A percentile compares a stretch with the other conserved stretches of the same genome.
Evolutionary conservation across 2,113 vertebrate genomes (phyloP).

Genomic region (Halcyon malimbica): DNA sequence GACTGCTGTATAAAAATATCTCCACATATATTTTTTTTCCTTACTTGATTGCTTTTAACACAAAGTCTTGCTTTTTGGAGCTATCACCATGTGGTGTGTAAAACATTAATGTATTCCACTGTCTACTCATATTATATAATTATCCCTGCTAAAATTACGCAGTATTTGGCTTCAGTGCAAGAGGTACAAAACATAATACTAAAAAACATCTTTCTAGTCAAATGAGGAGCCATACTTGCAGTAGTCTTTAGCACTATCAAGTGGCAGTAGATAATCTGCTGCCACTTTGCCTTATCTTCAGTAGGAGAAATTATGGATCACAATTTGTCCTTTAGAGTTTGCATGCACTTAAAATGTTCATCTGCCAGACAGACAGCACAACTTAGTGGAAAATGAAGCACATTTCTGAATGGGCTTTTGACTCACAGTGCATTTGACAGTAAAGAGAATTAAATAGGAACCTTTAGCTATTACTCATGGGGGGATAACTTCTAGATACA

Average conservation of each 20-base stretch:
- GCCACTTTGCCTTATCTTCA: neutral
- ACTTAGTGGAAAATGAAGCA: neutral
- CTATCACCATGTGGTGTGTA: neutral
- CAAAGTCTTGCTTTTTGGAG: neutral
- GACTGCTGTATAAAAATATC: neutral
- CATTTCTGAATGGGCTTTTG: neutral
- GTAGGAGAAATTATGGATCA: neutral
- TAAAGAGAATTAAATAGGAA: neutral
- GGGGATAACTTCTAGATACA: neutral
- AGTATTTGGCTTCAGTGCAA: neutral
- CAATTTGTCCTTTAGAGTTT: neutral
- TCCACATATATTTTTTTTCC: neutral
- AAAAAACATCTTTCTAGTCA: neutral
- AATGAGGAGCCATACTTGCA: neutral
- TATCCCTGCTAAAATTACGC: neutral
- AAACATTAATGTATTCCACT: neutral
- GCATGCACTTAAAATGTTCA: neutral
- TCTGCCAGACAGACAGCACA: neutral
- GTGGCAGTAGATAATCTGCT: neutral
- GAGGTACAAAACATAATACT: neutral
- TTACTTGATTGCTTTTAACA: slow-evolving; percentile 2
- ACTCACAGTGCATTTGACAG: neutral
- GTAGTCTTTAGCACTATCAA: neutral
- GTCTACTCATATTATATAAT: neutral
- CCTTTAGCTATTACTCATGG: neutral